Percentiles rank a stretch among this genome's conserved stretches.
Conservation (phyloP, 2,888 invertebrate species). For the Drosophila anomalipes region DNA sequence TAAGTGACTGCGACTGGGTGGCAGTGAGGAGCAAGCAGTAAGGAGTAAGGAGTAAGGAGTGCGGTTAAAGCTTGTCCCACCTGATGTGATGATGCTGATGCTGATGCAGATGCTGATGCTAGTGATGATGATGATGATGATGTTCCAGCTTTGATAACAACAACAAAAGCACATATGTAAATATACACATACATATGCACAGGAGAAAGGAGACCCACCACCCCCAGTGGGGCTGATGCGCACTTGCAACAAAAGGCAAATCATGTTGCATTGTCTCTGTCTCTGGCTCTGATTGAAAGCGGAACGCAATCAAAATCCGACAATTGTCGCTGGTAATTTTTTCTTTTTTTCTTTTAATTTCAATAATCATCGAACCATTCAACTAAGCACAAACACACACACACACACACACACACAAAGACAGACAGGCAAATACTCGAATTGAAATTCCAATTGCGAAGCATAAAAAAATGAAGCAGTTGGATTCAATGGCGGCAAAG, state of each 20-base stretch:
- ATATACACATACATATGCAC: background rate
- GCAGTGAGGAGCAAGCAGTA: background rate
- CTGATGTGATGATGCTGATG: background rate
- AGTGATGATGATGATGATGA: background rate
- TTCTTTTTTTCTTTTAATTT: constrained; percentile 18
- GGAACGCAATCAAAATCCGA: constrained; percentile 17
- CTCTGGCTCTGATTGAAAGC: constrained; percentile 5
- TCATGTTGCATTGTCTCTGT: constrained; percentile 29
- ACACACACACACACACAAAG: background rate
- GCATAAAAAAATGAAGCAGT: constrained; percentile 2
- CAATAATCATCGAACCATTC: constrained; percentile 35
- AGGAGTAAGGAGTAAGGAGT: background rate
- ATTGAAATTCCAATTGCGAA: constrained; percentile 24
- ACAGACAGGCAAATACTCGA: background rate
- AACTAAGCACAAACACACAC: constrained; percentile 15
- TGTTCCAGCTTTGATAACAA: constrained; percentile 13
- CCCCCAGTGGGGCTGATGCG: constrained; percentile 2
- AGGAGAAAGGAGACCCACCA: background rate
- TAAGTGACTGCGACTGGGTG: constrained; percentile 56
- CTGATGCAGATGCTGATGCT: background rate
- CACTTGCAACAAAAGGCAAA: constrained; percentile 48
- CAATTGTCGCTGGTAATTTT: constrained; percentile 46
- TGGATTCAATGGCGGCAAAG: constrained; percentile 37
- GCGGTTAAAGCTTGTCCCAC: background rate
- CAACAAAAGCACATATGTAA: background rate